Percentiles rank a stretch among this genome's conserved stretches.
These are phyloP conservation scores for Anguilla rostrata DNA, from an alignment of 2,113 vertebrate species.

Conservation along the genomic window DNA sequence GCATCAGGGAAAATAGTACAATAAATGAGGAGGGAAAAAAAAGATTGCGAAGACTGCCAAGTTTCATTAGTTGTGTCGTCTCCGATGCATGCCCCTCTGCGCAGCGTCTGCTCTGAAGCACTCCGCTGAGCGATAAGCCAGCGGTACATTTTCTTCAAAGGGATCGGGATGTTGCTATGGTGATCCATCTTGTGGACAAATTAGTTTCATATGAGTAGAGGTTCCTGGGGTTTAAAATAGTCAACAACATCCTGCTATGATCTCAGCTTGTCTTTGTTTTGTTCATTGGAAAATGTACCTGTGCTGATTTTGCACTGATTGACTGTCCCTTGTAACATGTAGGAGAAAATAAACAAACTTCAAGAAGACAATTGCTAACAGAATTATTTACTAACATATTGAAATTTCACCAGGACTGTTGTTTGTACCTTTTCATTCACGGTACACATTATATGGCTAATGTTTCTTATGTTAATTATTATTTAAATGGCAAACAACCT, in stretches of 20 bases:
- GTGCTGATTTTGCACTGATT: not conserved
- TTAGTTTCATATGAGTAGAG: slow-evolving; percentile 9
- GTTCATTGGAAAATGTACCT: not conserved
- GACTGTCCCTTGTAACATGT: not conserved
- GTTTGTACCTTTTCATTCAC: not conserved
- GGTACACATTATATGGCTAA: not conserved
- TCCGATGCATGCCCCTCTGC: not conserved
- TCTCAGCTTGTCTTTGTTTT: not conserved
- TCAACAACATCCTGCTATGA: not conserved
- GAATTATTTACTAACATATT: not conserved
- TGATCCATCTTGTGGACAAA: slow-evolving; percentile 9
- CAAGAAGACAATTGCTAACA: not conserved
- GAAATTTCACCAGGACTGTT: not conserved
- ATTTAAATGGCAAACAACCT: not conserved
- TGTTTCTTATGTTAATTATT: not conserved
- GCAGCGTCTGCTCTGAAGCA: not conserved
- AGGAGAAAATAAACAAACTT: not conserved
- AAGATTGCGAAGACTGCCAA: not conserved
- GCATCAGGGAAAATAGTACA: not conserved
- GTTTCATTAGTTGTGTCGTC: not conserved
- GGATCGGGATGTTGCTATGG: slow-evolving; percentile 4
- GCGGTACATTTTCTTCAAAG: not conserved
- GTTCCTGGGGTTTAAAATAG: slow-evolving; percentile 4
- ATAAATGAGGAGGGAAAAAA: not conserved
- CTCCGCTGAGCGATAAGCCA: not conserved